phyloP scores from a whole-genome alignment of 2,113 vertebrate genomes.

The Crocuta crocuta region DNA sequence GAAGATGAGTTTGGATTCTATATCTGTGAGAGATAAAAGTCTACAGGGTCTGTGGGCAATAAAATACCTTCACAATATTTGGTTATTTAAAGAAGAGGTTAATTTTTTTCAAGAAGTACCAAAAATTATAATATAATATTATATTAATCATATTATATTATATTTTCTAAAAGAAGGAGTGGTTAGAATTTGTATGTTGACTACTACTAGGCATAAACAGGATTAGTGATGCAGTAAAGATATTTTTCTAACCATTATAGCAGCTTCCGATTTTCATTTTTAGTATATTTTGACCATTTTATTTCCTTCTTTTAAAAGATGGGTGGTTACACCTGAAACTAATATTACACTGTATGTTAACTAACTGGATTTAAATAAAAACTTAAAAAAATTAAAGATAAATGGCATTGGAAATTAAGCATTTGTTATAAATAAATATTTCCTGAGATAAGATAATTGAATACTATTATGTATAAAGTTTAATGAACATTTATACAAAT shows the following conservation, averaged over 20 bases:
- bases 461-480: neutral
- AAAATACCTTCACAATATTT: neutral
- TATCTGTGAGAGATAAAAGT: neutral
- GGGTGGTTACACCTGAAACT: neutral
- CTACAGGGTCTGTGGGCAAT: neutral
- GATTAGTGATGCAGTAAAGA: neutral
- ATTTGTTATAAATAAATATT: neutral
- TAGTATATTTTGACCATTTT: neutral
- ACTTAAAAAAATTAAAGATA: neutral
- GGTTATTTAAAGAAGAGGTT: neutral
- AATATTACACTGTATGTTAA: neutral
- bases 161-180: neutral
- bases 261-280: neutral
- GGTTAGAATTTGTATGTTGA: neutral
- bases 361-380: neutral
- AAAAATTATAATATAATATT: neutral
- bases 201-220: neutral
- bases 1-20: neutral
- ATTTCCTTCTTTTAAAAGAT: neutral
- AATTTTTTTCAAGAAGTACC: neutral
- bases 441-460: neutral
- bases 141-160: no score
- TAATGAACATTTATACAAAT: neutral
- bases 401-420: neutral
- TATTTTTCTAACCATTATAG: neutral